A percentile compares a stretch with the other conserved stretches of the same genome.
These are phyloP conservation scores for Motacilla tschutschensis DNA, from an alignment of 2,113 vertebrate species.

Conservation along the genomic window DNA sequence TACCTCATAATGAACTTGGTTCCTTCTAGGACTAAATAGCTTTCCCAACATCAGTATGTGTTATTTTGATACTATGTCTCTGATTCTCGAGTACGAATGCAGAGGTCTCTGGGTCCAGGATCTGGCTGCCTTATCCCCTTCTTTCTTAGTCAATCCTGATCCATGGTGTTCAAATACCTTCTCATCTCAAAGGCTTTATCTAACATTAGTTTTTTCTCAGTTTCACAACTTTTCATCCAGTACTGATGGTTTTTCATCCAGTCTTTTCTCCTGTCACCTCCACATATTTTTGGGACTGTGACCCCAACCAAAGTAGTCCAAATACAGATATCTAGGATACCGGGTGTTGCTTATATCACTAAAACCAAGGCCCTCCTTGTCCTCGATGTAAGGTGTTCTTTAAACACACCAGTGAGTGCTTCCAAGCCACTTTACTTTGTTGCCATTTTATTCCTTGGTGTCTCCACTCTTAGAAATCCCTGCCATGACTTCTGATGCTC, in stretches of 20 bases:
- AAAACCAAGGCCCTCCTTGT: background rate
- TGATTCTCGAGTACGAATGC: background rate
- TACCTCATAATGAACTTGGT: background rate
- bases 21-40: background rate
- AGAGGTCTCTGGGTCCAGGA: background rate
- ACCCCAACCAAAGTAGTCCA: background rate
- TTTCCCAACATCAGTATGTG: fast-evolving
- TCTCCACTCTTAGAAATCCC: background rate
- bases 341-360: fast-evolving
- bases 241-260: background rate
- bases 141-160: background rate
- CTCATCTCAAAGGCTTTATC: background rate
- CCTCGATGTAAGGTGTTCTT: background rate
- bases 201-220: background rate
- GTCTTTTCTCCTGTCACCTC: background rate
- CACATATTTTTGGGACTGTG: background rate
- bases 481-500: background rate
- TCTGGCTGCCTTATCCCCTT: background rate
- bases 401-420: background rate
- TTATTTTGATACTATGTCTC: background rate
- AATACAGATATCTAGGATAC: background rate
- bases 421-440: background rate
- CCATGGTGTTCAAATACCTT: background rate
- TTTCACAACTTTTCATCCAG: background rate
- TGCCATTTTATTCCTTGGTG: background rate